phyloP scores from a whole-genome alignment of 2,888 invertebrate genomes.

The Epinotia brunnichana region DNA sequence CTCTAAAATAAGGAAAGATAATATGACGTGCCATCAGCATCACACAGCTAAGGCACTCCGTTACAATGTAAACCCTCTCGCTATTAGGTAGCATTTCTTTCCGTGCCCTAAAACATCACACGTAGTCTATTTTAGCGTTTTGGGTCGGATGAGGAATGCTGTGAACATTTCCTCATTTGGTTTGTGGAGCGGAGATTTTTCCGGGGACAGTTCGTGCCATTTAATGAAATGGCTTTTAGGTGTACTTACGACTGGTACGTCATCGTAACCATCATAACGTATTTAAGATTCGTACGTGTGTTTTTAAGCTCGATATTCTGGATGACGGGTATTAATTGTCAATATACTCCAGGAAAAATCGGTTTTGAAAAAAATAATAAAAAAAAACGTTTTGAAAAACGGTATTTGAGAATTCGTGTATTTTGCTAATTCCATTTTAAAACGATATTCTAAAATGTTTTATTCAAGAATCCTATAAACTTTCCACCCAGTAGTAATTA shows the following conservation, averaged over 20 bases:
- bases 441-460: too few species aligned
- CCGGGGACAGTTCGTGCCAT: not conserved
- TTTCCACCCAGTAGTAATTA: too few species aligned
- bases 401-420: too few species aligned
- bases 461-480: too few species aligned
- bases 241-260: not conserved
- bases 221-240: not conserved
- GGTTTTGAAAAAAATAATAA: too few species aligned
- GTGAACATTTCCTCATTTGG: not conserved
- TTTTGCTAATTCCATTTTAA: too few species aligned
- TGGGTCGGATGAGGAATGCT: conserved; percentile 3
- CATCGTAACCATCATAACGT: not conserved
- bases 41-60: not conserved
- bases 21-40: not conserved
- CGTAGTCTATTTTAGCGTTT: not conserved
- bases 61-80: not conserved
- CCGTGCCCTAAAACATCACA: not conserved
- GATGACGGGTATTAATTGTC: not conserved
- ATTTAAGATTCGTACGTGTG: not conserved
- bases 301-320: not conserved
- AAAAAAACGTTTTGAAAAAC: too few species aligned
- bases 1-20: not conserved
- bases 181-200: not conserved
- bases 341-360: not conserved
- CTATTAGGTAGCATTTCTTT: not conserved